Conservation (phyloP, 2,797 vertebrate genomes). For the Myotis myotis region DNA sequence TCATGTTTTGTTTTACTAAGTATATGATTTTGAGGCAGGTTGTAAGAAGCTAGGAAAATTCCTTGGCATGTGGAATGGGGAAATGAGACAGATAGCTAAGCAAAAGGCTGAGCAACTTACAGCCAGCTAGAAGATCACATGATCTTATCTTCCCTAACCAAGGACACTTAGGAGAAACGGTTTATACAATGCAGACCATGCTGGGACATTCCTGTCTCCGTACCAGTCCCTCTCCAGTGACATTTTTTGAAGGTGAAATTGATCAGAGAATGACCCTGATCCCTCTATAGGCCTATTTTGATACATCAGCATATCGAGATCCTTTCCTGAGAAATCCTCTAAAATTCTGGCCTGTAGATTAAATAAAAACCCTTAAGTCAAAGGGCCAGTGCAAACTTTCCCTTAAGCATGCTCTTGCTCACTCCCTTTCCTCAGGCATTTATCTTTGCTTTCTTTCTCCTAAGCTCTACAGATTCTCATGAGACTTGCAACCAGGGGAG, state of each 20-base stretch:
- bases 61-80: background rate
- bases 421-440: background rate
- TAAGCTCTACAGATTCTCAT: background rate
- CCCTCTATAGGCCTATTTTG: background rate
- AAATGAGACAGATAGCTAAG: background rate
- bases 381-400: background rate
- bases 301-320: background rate
- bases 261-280: background rate
- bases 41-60: background rate
- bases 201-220: background rate
- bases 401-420: background rate
- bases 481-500: background rate
- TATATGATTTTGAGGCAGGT: background rate
- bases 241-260: background rate
- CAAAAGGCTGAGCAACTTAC: background rate
- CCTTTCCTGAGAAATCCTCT: background rate
- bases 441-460: background rate
- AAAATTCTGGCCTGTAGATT: background rate
- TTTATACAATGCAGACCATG: background rate
- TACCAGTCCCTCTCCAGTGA: background rate
- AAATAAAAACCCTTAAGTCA: background rate
- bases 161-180: background rate
- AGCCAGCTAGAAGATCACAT: background rate
- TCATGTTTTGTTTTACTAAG: background rate
- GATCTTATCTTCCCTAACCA: background rate